Conservation (phyloP, 2,888 invertebrate genomes). For the Endotricha flammealis region DNA sequence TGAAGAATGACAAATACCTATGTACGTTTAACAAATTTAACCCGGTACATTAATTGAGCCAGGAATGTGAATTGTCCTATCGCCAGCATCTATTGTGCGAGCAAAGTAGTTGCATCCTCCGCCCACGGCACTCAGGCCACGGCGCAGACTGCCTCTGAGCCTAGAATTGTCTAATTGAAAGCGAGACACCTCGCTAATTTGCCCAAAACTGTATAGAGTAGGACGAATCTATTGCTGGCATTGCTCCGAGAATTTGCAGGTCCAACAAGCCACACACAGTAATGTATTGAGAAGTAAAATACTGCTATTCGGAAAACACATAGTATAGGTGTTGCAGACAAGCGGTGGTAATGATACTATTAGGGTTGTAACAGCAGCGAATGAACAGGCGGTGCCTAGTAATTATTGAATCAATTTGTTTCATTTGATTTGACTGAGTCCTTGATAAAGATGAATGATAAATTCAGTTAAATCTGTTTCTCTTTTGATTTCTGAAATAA, state of each 20-base stretch:
- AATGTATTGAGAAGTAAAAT: constrained; percentile 4
- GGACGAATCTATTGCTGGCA: constrained; percentile 2
- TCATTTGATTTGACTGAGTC: no score
- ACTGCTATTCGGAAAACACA: constrained; percentile 1
- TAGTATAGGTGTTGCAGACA: constrained; percentile 1
- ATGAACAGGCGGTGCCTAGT: no score
- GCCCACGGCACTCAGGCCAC: not conserved
- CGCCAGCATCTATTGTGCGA: not conserved
- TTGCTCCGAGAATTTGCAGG: not conserved
- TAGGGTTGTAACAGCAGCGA: no score
- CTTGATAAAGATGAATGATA: no score
- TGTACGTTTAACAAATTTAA: no score
- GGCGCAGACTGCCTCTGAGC: constrained; percentile 4
- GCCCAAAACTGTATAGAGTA: constrained; percentile 5
- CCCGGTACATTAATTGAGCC: no score
- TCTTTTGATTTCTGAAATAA: no score
- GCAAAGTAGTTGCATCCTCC: not conserved
- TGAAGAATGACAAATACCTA: no score
- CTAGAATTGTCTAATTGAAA: constrained; percentile 17
- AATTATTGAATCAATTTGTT: no score
- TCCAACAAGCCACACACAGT: not conserved
- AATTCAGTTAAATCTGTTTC: no score
- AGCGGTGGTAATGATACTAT: constrained; percentile 13
- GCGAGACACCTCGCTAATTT: constrained; percentile 12
- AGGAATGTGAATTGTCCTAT: no score